These are phyloP conservation scores for Rotaria socialis DNA, from an alignment of 2,888 invertebrate genomes.

Conservation along the genomic window DNA sequence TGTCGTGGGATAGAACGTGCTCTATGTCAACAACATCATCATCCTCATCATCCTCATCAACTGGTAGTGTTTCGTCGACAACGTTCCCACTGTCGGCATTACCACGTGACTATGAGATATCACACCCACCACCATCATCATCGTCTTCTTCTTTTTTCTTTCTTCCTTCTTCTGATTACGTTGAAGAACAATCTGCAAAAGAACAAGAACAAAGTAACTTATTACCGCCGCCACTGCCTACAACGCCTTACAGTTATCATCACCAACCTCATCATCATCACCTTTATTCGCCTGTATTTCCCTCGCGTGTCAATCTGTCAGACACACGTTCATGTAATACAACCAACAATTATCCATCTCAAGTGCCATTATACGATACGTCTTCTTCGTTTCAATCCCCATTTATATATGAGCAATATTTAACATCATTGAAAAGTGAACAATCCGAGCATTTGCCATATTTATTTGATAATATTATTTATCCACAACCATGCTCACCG, in stretches of 20 bases:
- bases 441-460: background rate
- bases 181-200: background rate
- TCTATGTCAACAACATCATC: background rate
- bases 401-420: background rate
- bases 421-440: background rate
- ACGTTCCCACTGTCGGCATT: background rate
- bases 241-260: background rate
- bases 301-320: background rate
- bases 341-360: background rate
- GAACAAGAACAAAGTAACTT: background rate
- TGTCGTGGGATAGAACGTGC: background rate
- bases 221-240: background rate
- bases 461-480: conserved; percentile 18
- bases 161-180: background rate
- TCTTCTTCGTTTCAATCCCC: background rate
- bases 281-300: background rate
- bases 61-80: background rate
- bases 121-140: background rate
- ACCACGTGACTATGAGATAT: background rate
- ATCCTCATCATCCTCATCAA: background rate
- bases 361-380: background rate
- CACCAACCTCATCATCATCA: background rate
- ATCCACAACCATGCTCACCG: conserved; percentile 29
- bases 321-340: background rate
- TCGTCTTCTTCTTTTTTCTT: background rate